Evolutionary conservation across 2,888 invertebrate genomes (phyloP), one percentile per base, ranked within the genome.

Genomic region (Melipona bicolor): DNA sequence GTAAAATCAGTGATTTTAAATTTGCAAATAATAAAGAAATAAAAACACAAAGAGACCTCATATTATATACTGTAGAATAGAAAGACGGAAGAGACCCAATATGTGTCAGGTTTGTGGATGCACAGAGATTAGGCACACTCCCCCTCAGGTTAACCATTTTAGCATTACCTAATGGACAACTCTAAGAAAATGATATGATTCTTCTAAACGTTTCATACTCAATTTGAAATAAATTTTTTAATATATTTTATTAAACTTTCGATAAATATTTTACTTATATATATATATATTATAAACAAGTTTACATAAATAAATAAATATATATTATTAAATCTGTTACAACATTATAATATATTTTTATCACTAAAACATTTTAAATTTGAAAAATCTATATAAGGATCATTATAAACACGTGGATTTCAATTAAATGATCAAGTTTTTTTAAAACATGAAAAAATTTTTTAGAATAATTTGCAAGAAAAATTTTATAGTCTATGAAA

Each of bases 111-210:
- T 88, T 89, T 17, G 68, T 62, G 6, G 81, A 80, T 43, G 87
- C 79, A 74, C 81, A 87, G 13, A 88, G 78, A 84, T 94, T 93
- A 32, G 93, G 91, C 72, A 93, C 87, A 84, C 92, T 94, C 86
- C 93, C 93, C 80, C 92, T 92, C 43, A 93, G 89, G 54, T 69
- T 73, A 49, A 77, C 50, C 81, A 77, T 73, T 67, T 69, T 77
- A 36, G 65, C 64, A 56, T 77, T 81, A 43, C 62, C 52, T 59
- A 81, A 52, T 69, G 77, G 83, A 64, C 81, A 81, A 62, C 67
- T 76, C 83, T 83, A 61, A 32, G 64, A 75, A 80, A 70, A 36
- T 64, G 72, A 68, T 68, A 68, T 50, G 36, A 71, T 77, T 80
- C 65, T 80, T 65, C 50, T 80, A 27, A 50, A 67, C 21, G 43